Evolutionary conservation across 2,113 vertebrate species (phyloP).

Genomic region (Athene cunicularia): DNA sequence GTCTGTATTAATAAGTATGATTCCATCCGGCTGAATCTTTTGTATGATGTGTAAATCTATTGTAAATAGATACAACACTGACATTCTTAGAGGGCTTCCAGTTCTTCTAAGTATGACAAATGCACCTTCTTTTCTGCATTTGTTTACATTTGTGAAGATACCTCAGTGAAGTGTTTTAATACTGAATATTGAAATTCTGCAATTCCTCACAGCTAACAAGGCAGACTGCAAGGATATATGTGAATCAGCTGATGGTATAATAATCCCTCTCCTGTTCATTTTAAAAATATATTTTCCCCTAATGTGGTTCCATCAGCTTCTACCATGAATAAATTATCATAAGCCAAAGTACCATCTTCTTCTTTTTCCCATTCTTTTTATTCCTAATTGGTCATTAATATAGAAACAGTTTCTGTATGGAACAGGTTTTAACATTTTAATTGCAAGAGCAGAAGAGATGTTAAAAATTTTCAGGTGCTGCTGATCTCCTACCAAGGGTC

Average conservation of each 20-base stretch:
- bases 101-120: neutral
- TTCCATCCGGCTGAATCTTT: neutral
- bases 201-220: neutral
- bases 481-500: neutral
- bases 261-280: slow-evolving; percentile 3
- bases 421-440: neutral
- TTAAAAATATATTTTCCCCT: neutral
- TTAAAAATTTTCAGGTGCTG: neutral
- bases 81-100: neutral
- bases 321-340: slow-evolving; percentile 18
- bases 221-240: neutral
- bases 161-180: neutral
- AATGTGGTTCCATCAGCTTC: neutral
- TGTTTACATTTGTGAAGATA: neutral
- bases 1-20: neutral
- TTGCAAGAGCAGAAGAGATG: neutral
- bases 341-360: neutral
- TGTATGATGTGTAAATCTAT: neutral
- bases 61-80: neutral
- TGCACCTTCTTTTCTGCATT: neutral
- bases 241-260: neutral
- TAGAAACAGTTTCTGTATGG: neutral
- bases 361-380: neutral
- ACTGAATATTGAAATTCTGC: neutral
- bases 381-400: slow-evolving; percentile 10